These are phyloP conservation scores for Naso thynnoides DNA, from an alignment of 2,797 vertebrate genomes.

Conservation along the genomic window DNA sequence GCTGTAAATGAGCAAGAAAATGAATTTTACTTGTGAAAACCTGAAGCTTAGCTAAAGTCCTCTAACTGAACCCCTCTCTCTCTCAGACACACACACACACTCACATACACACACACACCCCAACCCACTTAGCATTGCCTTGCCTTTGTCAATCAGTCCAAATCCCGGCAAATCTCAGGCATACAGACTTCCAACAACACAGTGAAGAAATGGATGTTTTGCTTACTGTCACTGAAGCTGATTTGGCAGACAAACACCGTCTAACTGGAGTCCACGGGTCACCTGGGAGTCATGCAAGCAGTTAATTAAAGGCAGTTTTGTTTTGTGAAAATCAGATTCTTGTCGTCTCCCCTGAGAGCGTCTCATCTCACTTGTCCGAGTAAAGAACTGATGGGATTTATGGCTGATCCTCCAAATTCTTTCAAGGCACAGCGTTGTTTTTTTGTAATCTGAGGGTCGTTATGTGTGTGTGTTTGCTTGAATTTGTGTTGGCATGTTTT, in stretches of 20 bases:
- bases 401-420: constrained; percentile 35
- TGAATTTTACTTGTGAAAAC: neutral
- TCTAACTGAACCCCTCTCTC: neutral
- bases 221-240: constrained; percentile 13
- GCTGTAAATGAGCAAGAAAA: neutral
- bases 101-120: neutral
- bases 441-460: constrained; percentile 18
- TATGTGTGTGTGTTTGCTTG: constrained; percentile 11
- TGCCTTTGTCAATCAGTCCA: constrained; percentile 9
- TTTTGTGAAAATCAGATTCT: constrained; percentile 32
- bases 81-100: neutral
- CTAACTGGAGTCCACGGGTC: constrained; percentile 12
- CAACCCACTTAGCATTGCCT: neutral
- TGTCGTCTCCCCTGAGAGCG: constrained; percentile 19
- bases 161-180: constrained; percentile 42
- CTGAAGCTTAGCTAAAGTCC: neutral
- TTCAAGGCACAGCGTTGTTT: constrained; percentile 10
- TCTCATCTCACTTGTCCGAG: constrained; percentile 37
- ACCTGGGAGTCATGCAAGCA: constrained; percentile 40
- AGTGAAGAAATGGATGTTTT: constrained; percentile 14
- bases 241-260: constrained; percentile 17
- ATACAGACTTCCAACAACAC: constrained; percentile 17
- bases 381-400: constrained; percentile 39
- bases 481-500: constrained; percentile 16
- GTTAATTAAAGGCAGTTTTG: constrained; percentile 27